Percentiles rank a stretch among this genome's conserved stretches.
phyloP scores from a whole-genome alignment of 2,888 invertebrate genomes.

The Mythimna lalbum region DNA sequence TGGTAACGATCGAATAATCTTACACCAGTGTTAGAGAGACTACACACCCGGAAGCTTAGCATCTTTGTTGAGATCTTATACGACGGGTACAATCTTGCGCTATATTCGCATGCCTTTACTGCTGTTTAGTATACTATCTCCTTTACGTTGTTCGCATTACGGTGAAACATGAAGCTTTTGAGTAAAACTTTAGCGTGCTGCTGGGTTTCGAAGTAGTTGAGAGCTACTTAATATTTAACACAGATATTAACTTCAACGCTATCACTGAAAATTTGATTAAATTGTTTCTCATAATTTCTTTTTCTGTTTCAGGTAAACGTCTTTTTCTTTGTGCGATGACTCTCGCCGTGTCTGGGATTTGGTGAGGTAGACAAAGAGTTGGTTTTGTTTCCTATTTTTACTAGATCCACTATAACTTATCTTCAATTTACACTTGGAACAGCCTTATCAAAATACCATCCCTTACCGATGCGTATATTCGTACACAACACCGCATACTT shows the following conservation, averaged over 20 bases:
- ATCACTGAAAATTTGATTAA: slow-evolving; percentile 4
- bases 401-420: background rate
- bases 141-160: slow-evolving; percentile 12
- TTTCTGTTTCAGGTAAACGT: slow-evolving; percentile 52
- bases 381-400: background rate
- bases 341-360: background rate
- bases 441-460: background rate
- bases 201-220: slow-evolving; percentile 23
- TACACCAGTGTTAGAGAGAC: slow-evolving; percentile 15
- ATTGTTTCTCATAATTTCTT: slow-evolving; percentile 2
- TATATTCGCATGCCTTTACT: background rate
- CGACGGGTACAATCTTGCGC: background rate
- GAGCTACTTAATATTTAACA: slow-evolving; percentile 20
- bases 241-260: slow-evolving; percentile 9
- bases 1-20: slow-evolving; percentile 25
- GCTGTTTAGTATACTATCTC: slow-evolving; percentile 6
- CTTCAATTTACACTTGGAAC: background rate
- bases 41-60: background rate
- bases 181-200: slow-evolving; percentile 29
- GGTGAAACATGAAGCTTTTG: slow-evolving; percentile 2
- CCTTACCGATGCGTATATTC: slow-evolving; percentile 14
- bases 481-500: slow-evolving; percentile 9
- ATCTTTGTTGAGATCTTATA: background rate
- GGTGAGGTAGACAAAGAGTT: background rate
- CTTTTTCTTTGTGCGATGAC: background rate